Conservation (phyloP, 2,797 vertebrate genomes). For the Urocyon cinereoargenteus region DNA sequence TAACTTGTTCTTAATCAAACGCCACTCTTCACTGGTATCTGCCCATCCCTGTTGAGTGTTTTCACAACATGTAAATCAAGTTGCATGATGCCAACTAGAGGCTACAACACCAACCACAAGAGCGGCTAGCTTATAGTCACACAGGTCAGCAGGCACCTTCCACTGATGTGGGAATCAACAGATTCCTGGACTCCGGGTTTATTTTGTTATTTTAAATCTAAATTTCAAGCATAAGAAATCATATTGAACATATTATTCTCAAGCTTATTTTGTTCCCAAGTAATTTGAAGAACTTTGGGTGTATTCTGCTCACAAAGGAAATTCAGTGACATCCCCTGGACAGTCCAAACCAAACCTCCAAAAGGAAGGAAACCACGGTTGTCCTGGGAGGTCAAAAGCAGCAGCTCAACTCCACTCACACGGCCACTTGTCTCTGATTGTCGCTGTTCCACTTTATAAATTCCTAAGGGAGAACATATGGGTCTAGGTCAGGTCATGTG, state of each 20-base stretch:
- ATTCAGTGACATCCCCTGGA: neutral
- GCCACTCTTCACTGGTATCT: neutral
- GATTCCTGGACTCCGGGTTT: neutral
- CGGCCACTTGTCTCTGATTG: neutral
- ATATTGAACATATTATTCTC: neutral
- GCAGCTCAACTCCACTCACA: neutral
- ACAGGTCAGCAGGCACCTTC: neutral
- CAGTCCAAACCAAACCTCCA: neutral
- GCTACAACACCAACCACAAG: neutral
- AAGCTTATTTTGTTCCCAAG: neutral
- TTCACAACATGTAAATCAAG: neutral
- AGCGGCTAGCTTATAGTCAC: fast-evolving
- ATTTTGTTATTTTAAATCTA: constrained; percentile 7
- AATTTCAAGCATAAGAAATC: neutral
- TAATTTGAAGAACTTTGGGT: neutral
- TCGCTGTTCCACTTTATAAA: neutral
- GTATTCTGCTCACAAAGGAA: neutral
- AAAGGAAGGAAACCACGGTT: neutral
- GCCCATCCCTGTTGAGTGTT: neutral
- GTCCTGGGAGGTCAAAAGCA: neutral
- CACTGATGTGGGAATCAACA: neutral
- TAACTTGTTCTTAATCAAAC: neutral
- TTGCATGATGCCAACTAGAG: neutral
- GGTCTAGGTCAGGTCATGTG: neutral
- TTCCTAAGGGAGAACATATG: neutral